phyloP scores from a whole-genome alignment of 2,113 vertebrate species.

The Neopipo cinnamomea region DNA sequence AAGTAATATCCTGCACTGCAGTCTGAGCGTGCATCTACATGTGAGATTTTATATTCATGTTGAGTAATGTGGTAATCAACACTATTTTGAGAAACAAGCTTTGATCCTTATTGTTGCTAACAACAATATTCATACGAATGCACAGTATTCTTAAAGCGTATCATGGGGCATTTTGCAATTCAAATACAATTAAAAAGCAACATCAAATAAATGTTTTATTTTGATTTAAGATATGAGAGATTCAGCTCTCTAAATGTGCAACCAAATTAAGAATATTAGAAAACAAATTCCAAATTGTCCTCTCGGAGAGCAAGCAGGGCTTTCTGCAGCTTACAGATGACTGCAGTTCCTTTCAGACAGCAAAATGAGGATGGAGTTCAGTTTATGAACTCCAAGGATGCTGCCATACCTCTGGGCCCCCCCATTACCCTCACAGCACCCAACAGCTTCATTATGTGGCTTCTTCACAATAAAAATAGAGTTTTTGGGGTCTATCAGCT shows the following conservation, averaged over 20 bases:
- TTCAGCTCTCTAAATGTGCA: neutral
- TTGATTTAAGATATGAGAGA: neutral
- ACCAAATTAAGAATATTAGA: neutral
- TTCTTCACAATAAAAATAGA: neutral
- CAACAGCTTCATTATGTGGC: fast-evolving
- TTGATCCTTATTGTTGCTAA: constrained; percentile 2
- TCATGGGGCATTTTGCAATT: neutral
- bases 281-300: neutral
- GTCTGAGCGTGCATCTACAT: neutral
- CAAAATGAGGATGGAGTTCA: neutral
- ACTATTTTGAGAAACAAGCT: neutral
- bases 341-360: neutral
- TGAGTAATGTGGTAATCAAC: neutral
- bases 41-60: neutral
- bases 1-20: neutral
- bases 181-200: constrained; percentile 44
- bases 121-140: neutral
- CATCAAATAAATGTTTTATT: neutral
- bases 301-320: neutral
- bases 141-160: neutral
- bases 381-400: fast-evolving
- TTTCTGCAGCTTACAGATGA: neutral
- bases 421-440: neutral
- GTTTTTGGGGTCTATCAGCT: neutral
- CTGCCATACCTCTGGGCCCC: neutral